Evolutionary conservation across 2,113 vertebrate genomes (phyloP).

Genomic region (Aspiorhynchus laticeps): DNA sequence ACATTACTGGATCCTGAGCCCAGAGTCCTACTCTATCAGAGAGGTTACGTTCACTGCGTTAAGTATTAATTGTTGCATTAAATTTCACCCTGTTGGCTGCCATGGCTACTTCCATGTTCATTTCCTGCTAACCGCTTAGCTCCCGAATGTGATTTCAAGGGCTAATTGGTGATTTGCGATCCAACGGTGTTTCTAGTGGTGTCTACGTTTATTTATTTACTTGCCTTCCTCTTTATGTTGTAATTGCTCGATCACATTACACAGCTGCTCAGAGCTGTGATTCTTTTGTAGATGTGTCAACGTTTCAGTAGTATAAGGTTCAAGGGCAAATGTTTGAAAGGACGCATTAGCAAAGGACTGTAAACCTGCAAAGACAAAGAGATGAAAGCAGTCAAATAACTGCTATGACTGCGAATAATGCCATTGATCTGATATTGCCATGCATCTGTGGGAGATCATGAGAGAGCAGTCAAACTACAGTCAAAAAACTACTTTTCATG

Average conservation of each 20-base stretch:
- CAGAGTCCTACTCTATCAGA: constrained; percentile 35
- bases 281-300: constrained; percentile 34
- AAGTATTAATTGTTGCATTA: constrained; percentile 50
- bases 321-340: constrained; percentile 63
- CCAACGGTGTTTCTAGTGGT: neutral
- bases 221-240: constrained; percentile 5
- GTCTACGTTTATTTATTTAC: constrained; percentile 11
- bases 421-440: constrained; percentile 51
- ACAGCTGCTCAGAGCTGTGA: constrained; percentile 25
- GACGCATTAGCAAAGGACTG: constrained; percentile 41
- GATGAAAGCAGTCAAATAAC: constrained; percentile 69
- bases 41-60: constrained; percentile 17
- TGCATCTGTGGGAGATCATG: neutral
- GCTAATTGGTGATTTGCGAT: constrained; percentile 42
- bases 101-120: constrained; percentile 39
- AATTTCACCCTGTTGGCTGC: constrained; percentile 37
- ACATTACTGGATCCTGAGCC: constrained; percentile 20
- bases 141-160: neutral
- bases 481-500: neutral
- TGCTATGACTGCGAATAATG: constrained; percentile 72
- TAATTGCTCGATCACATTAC: constrained; percentile 44
- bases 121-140: constrained; percentile 19
- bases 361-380: constrained; percentile 58
- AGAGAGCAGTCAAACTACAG: neutral
- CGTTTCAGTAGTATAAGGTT: constrained; percentile 47